These are phyloP conservation scores for Lobophora halterata DNA, from an alignment of 2,888 invertebrate species.

Conservation along the genomic window DNA sequence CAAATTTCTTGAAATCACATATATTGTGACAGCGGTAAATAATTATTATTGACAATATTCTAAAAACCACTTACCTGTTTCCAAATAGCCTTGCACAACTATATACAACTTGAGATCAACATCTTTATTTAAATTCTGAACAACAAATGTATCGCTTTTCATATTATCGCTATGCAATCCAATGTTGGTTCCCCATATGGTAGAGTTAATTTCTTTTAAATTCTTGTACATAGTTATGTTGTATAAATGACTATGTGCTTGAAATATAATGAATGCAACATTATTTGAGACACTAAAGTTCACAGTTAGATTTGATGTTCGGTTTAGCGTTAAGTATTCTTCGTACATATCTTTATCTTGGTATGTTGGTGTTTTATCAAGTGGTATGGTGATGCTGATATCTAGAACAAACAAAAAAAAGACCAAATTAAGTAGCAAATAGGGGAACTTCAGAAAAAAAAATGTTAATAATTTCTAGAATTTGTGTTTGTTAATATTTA, in stretches of 20 bases:
- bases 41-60: constrained; percentile 3
- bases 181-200: constrained; percentile 81
- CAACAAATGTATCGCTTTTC: constrained; percentile 50
- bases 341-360: constrained; percentile 55
- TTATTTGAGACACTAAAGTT: constrained; percentile 62
- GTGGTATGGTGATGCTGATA: constrained; percentile 47
- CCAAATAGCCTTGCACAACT: constrained; percentile 75
- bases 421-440: not conserved
- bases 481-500: too few species aligned
- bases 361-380: constrained; percentile 48
- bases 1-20: too few species aligned
- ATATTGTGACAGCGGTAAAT: too few species aligned
- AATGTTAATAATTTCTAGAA: too few species aligned
- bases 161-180: constrained; percentile 71
- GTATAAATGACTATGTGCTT: constrained; percentile 82
- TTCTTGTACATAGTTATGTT: constrained; percentile 79
- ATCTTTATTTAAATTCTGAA: constrained; percentile 62
- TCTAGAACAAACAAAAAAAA: constrained; percentile 47
- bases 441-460: too few species aligned
- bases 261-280: constrained; percentile 81
- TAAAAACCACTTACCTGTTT: constrained; percentile 58
- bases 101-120: constrained; percentile 61
- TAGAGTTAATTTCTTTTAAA: constrained; percentile 42
- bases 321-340: constrained; percentile 44
- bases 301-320: constrained; percentile 51